Conservation (phyloP, 2,113 vertebrate genomes). For the Thamnophis sirtalis region DNA sequence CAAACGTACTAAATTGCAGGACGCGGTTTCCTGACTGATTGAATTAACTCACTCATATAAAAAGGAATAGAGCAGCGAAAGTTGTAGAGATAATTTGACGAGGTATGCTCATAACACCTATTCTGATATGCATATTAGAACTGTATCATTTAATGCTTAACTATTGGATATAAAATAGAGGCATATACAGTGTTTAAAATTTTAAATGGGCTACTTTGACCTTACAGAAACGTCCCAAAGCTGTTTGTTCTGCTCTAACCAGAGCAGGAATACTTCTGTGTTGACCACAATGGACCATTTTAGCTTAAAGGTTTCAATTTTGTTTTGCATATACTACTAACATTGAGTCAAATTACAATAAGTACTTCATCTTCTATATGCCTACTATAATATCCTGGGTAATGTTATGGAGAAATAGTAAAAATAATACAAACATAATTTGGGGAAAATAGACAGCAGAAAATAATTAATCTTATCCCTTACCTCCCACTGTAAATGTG, state of each 20-base stretch:
- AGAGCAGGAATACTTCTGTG: background rate
- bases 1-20: background rate
- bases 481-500: slow-evolving; percentile 95
- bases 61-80: background rate
- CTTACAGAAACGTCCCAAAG: background rate
- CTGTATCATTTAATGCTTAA: background rate
- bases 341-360: background rate
- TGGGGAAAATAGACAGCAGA: background rate
- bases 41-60: background rate
- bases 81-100: background rate
- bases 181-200: background rate
- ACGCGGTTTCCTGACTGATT: background rate
- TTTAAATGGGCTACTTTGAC: background rate
- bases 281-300: background rate
- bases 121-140: background rate
- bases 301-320: background rate
- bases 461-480: slow-evolving; percentile 45
- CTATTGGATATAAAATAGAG: background rate
- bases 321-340: background rate
- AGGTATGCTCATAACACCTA: background rate
- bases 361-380: background rate
- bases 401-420: background rate
- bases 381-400: background rate
- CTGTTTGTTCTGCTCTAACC: background rate
- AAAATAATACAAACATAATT: background rate